A percentile compares a stretch with the other conserved stretches of the same genome.
Conservation (phyloP, 2,113 vertebrate species). For the Lontra canadensis region DNA sequence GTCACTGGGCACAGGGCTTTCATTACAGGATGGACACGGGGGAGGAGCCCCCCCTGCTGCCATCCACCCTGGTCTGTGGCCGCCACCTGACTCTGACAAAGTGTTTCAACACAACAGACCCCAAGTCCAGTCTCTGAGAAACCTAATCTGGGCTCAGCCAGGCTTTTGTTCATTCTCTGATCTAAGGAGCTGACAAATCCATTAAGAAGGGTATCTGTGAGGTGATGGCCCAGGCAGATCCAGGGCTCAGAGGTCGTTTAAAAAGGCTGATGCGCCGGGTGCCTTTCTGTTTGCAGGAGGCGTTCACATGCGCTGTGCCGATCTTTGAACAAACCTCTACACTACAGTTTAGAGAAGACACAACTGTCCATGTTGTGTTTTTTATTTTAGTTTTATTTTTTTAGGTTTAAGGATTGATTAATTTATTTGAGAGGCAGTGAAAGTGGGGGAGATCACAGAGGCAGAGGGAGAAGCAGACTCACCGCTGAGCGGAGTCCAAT, state of each 20-base stretch:
- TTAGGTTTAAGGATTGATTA: no score
- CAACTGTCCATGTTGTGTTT: background rate
- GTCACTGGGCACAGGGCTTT: background rate
- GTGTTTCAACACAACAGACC: background rate
- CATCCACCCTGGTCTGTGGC: background rate
- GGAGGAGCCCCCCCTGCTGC: background rate
- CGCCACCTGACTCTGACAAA: background rate
- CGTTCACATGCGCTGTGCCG: background rate
- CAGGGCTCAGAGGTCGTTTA: background rate
- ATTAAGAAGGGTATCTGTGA: background rate
- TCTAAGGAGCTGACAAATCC: background rate
- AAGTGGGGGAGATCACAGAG: no score
- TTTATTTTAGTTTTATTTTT: no score
- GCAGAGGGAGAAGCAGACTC: no score
- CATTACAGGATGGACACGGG: background rate
- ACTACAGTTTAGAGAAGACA: background rate
- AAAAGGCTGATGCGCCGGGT: background rate
- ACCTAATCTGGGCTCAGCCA: background rate
- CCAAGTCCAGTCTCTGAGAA: background rate
- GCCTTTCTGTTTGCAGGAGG: background rate
- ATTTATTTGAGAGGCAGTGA: no score
- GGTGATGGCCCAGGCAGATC: background rate
- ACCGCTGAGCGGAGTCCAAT: no score
- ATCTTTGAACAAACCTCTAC: background rate
- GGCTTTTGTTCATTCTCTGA: background rate